Percentiles rank a stretch among this genome's conserved stretches.
Conservation (phyloP, 2,113 vertebrate species). For the Cynoglossus semilaevis region DNA sequence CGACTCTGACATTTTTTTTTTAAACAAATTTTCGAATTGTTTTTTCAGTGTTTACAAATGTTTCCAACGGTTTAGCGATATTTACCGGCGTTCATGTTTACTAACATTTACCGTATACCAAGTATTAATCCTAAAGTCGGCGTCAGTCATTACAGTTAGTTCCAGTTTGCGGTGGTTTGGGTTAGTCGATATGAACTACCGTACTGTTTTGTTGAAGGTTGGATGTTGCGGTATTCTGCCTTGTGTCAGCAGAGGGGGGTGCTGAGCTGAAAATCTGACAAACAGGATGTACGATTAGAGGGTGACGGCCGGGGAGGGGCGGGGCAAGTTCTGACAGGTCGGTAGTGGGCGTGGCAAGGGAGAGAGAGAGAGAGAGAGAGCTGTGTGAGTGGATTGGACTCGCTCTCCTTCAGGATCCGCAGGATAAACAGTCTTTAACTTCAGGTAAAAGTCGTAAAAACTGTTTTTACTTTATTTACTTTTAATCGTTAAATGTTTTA, state of each 20-base stretch:
- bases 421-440: conserved; percentile 19
- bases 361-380: conserved; percentile 35
- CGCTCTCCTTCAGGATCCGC: conserved; percentile 29
- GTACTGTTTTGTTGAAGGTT: too few relatives aligned
- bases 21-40: too few relatives aligned
- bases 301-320: neutral
- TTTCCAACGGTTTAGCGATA: too few relatives aligned
- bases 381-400: conserved; percentile 46
- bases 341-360: conserved; percentile 19
- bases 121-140: too few relatives aligned
- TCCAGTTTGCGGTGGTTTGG: too few relatives aligned
- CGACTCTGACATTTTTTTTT: too few relatives aligned
- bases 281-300: conserved; percentile 30
- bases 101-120: too few relatives aligned
- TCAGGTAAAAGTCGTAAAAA: conserved; percentile 31
- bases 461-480: neutral
- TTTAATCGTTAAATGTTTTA: neutral
- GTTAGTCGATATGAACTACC: too few relatives aligned
- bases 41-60: too few relatives aligned
- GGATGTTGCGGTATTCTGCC: too few relatives aligned
- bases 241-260: conserved; percentile 6
- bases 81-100: too few relatives aligned
- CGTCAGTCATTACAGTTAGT: too few relatives aligned
- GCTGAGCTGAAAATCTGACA: neutral
- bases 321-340: conserved; percentile 42